Evolutionary conservation across 2,113 vertebrate genomes (phyloP), one percentile per base, ranked within the genome.

Genomic region (Podarcis muralis): DNA sequence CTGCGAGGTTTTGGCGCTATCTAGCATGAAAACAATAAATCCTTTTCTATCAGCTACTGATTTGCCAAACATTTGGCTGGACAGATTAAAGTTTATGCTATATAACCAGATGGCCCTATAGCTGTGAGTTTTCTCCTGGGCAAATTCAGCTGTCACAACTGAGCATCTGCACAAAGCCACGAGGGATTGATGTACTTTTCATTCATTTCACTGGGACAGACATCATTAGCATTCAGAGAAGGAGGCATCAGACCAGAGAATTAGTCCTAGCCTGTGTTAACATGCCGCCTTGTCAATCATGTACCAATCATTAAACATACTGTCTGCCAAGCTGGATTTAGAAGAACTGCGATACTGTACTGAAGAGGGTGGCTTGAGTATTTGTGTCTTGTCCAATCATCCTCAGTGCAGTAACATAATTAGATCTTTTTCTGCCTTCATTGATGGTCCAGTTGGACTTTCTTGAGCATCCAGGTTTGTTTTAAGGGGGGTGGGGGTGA

Each of bases 51-150:
- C 90, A 88, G 71, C 79, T 85, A 89, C 68, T 84, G 77, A 94
- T 93, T 94, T 92, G 91, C 89, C 83, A 94, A 92, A 91, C 89
- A 92, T 94, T 94, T 95, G 92, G 89, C 90, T 83, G 87, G 93
- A 89, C 87, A 93, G 90, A 82, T 91, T 88, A 94, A 93, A 92
- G 81, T 69, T 89, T 90, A 72, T 84, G 88, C 53, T 77, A 77
- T 77, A 86, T 90, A 74, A 87, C 81, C 89, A 95, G 94, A 95
- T 93, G 89, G 92, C 89, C 90, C 86, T 81, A 87, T 82, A 87
- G 78, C 74, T 90, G 76, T 77, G 83, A 81, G 87, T 82, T 85
- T 87, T 95, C 81, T 92, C 78, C 80, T 92, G 87, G 89, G 92
- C 84, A 91, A 85, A 43, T 71, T 77, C 89, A 43, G 82, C 92